phyloP scores from a whole-genome alignment of 1,140 invertebrate genomes.

The Drosophila nannoptera region DNA sequence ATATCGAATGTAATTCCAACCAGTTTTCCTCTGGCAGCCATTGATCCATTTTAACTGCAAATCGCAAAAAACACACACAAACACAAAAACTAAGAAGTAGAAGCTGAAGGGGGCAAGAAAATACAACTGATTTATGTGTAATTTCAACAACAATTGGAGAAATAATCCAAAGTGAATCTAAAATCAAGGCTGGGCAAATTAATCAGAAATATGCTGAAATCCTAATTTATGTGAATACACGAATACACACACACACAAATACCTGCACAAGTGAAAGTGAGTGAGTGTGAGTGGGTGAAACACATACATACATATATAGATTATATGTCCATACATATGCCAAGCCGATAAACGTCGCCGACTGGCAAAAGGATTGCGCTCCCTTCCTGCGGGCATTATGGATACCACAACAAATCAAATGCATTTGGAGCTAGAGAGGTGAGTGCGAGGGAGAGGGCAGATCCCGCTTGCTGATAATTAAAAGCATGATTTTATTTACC shows the following conservation, averaged over 20 bases:
- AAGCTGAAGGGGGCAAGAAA: background rate
- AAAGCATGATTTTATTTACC: conserved; percentile 3
- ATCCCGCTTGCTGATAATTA: conserved; percentile 8
- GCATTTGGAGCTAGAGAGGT: conserved; percentile 73
- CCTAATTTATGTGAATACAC: conserved; percentile 36
- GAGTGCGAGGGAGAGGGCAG: conserved; percentile 25
- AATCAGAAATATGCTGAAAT: conserved; percentile 34
- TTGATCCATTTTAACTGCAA: conserved; percentile 31
- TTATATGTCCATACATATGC: conserved; percentile 28
- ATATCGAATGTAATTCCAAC: conserved; percentile 33
- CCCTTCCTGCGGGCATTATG: conserved; percentile 38
- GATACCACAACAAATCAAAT: conserved; percentile 70
- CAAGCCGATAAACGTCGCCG: conserved; percentile 44
- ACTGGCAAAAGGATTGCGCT: conserved; percentile 35
- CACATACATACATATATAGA: conserved; percentile 53
- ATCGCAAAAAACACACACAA: conserved; percentile 1
- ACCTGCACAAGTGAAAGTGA: background rate
- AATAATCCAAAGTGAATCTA: conserved; percentile 38
- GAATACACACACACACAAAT: background rate
- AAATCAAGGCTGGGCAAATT: conserved; percentile 47
- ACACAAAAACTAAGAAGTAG: conserved; percentile 16
- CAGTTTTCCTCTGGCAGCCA: conserved; percentile 52
- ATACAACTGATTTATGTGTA: conserved; percentile 61
- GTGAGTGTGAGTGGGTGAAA: conserved; percentile 29
- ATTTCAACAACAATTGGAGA: conserved; percentile 16